Evolutionary conservation across 2,797 vertebrate species (phyloP), one percentile per base, ranked within the genome.

Genomic region (Brachyrhaphis roseni): DNA sequence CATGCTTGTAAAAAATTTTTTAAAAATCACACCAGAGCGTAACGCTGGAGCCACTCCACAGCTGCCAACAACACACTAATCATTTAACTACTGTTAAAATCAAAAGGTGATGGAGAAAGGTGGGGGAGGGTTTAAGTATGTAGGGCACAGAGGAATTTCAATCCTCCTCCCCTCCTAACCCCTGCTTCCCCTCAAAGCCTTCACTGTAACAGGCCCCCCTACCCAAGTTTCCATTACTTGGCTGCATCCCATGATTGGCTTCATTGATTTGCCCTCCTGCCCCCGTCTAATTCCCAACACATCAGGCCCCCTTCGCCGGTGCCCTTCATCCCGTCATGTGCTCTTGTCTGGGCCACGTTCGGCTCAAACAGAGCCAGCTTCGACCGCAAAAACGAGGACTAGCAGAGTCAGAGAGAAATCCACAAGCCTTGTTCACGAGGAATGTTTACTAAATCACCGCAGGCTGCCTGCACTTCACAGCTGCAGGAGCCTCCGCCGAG

Each of bases 81-180:
- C 84, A 86, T 90, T 92, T 74, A 87, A 84, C 84, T 82, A 82
- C 82, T 74, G 81, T 88, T 78, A 87, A 88, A 92, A 89, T 82
- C 53, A 90, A 88, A 89, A 85, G 81, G 87, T 87, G 89, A 91
- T 76, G 78, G 80, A 83, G 89, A 84, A 84, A 59, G 86, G 90
- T 85, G 84, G 90, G 84, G 88, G 85, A 45, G 36, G 73, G 41
- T 87, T 88, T 78, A 92, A 92, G 88, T 89, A 94, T 91, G 91
- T 86, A 85, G 82, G 85, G 81, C 92, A 90, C 85, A 87, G 84
- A 87, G 91, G 92, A 94, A 94, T 94, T 91, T 93, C 68, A 85
- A 86, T 83, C 70, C 82, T 86, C 86, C 49, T 53, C 20, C 49
- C 49, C 49, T 53, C 8, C 82, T 85, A 43, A 71, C 74, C 64